Conservation (phyloP, 92 coral and sea anemone species). For the Palythoa heliodiscus region DNA sequence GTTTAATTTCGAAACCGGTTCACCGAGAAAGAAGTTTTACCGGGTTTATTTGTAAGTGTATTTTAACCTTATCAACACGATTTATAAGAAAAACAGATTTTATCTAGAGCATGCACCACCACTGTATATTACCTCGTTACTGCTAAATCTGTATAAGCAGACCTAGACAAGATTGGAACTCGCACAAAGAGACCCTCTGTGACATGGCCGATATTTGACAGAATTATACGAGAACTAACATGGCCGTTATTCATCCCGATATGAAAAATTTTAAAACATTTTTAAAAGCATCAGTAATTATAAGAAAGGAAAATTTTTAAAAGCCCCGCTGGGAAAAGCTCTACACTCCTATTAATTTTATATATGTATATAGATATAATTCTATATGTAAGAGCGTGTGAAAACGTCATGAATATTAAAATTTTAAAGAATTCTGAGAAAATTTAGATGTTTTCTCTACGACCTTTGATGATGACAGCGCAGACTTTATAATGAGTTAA, state of each 20-base stretch:
- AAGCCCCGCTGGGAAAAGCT: constrained; percentile 26
- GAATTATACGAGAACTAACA: too few relatives aligned
- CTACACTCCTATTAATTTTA: neutral
- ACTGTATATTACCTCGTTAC: neutral
- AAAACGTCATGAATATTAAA: neutral
- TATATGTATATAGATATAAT: neutral
- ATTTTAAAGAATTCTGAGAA: neutral
- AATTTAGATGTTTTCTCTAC: neutral
- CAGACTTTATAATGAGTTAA: neutral
- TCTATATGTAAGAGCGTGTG: constrained; percentile 22
- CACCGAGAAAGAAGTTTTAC: constrained; percentile 1
- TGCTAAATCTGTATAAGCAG: neutral
- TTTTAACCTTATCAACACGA: constrained; percentile 11
- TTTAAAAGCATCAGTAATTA: neutral
- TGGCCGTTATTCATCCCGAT: neutral
- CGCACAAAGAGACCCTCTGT: too few relatives aligned
- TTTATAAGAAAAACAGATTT: neutral
- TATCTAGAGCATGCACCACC: neutral
- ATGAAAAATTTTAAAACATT: neutral
- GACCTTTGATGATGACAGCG: neutral
- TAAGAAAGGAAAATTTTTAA: neutral
- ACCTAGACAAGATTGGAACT: neutral
- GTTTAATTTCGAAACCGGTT: neutral
- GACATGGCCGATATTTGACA: too few relatives aligned
- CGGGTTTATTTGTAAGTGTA: constrained; percentile 1